Base-by-base conservation (phyloP, 2,888 invertebrate species). In the Pseudococcus longispinus region DNA sequence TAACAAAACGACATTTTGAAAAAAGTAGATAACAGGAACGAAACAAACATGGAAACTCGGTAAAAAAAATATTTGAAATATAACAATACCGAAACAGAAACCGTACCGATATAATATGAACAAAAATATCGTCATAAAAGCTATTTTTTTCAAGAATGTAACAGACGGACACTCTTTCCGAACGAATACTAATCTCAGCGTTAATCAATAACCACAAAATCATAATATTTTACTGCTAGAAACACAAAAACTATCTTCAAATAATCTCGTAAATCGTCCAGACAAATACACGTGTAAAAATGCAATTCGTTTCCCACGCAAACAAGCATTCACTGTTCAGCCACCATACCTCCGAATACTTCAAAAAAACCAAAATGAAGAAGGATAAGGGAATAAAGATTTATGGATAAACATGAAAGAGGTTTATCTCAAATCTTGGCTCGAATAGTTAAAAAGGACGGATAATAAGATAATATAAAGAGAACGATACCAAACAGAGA, bases 391-490 rank as follows among this genome's bases (percentile, higher is more conserved):
- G 1, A 65, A 70, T 3, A 26, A 60, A 60, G 70, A 70, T 70
- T 70, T 70, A 70, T 15, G 29, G 29, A 70, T 29, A 29, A 70
- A 70, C 70, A 70, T 29, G 70, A 70, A 70, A 70, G 70, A 70
- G 70, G 70, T 29, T 29, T 70, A 70, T 70, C 70, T 29, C 8
- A 29, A 18, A 70, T 29, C 11, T 70, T 70, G 70, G 70, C 70
- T 70, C 29, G 29, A 29, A 70, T 70, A 70, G 15, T 18, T 29
- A 18, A 15, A 65, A 65, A 26, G 65, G 65, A 26, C 20, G 2
- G 65, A 65, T 20, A 26, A 65, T 26, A 26, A 65, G 65, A 65
- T 65, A 11, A 26, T 65, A 65, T 55, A 55, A 18, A 55, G 46
- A 13, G 13, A 11, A 13, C 5, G 46, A 60, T n/a, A n/a, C n/a